These are phyloP conservation scores for Myathropa florea DNA, from an alignment of 2,888 invertebrate genomes.

Conservation along the genomic window DNA sequence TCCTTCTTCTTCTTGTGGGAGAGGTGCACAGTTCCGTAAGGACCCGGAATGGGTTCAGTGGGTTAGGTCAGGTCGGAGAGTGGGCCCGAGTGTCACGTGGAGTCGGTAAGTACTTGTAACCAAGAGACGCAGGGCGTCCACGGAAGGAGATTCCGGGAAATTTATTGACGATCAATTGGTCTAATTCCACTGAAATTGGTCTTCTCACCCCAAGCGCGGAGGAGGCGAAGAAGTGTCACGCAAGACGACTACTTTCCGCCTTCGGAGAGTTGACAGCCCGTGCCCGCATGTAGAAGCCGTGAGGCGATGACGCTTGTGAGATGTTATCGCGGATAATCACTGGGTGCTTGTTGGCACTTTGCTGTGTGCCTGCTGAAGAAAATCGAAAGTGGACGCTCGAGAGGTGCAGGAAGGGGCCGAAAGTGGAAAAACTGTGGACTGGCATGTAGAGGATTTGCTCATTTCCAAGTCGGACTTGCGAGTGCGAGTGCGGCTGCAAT, in stretches of 20 bases:
- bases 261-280: not conserved
- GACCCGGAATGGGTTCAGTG: conserved; percentile 14
- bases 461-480: conserved; percentile 11
- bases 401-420: not conserved
- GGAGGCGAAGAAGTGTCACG: not conserved
- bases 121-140: conserved; percentile 18
- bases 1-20: not conserved
- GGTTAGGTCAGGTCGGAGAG: conserved; percentile 55
- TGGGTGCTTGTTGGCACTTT: conserved; percentile 4
- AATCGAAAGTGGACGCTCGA: conserved; percentile 33
- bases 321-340: conserved; percentile 37
- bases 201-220: too few species aligned
- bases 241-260: conserved; percentile 15
- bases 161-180: conserved; percentile 10
- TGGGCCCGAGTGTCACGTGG: conserved; percentile 21
- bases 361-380: not conserved
- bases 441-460: not conserved
- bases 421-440: conserved; percentile 5
- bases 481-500: conserved; percentile 2
- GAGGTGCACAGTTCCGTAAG: not conserved
- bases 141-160: not conserved
- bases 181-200: not conserved
- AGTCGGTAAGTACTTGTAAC: too few species aligned
- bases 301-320: not conserved
- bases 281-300: not conserved